Percentiles rank a stretch among this genome's conserved stretches.
Evolutionary conservation across 1,140 invertebrate genomes (phyloP).

Genomic region (Ectropis grisescens): DNA sequence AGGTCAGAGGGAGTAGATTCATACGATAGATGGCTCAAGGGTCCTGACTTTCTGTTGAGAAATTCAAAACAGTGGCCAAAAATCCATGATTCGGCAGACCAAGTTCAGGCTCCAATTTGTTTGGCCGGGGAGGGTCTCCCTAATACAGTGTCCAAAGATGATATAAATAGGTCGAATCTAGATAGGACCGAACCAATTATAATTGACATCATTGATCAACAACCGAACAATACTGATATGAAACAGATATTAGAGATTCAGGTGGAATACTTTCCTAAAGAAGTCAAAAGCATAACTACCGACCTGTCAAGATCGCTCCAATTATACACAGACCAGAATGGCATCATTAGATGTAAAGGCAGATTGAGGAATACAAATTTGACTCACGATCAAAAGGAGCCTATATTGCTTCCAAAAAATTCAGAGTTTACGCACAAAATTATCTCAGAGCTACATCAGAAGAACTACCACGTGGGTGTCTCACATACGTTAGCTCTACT

Average conservation of each 20-base stretch:
- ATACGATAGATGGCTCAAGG: constrained; percentile 3
- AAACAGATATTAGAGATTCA: constrained; percentile 7
- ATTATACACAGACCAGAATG: constrained; percentile 8
- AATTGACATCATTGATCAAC: background rate
- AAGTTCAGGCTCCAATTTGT: background rate
- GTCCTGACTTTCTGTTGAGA: constrained; percentile 7
- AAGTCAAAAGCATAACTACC: constrained; percentile 1
- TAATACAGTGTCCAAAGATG: background rate
- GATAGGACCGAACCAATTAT: no score
- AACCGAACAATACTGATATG: no score
- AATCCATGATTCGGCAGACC: background rate
- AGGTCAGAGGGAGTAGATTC: constrained; percentile 1
- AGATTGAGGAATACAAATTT: constrained; percentile 9
- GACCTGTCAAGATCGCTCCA: no score
- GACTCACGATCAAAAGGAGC: constrained; percentile 8
- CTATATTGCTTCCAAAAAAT: constrained; percentile 9
- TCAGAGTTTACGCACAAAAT: no score
- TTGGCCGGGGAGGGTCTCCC: constrained; percentile 6
- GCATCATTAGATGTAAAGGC: constrained; percentile 12
- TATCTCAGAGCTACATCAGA: no score
- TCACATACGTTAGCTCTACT: no score
- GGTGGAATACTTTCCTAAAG: constrained; percentile 4
- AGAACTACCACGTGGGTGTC: no score
- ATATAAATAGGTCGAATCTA: no score
- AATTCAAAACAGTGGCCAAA: background rate